Evolutionary conservation across 2,113 vertebrate species (phyloP).

Genomic region (Xenopus borealis): DNA sequence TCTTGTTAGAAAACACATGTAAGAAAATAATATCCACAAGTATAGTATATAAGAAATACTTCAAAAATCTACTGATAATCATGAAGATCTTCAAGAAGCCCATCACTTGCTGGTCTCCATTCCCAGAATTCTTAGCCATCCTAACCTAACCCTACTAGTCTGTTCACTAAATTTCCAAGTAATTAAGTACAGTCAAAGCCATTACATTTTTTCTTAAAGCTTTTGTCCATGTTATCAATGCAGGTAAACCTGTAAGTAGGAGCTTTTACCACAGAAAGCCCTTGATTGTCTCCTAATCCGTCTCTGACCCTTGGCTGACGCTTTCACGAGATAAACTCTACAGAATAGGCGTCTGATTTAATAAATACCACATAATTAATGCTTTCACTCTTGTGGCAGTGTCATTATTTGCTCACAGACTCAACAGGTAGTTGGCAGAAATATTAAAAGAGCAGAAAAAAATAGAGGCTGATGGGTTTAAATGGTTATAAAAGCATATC

Average conservation of each 20-base stretch:
- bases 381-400: conserved; percentile 73
- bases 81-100: too few species aligned
- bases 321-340: conserved; percentile 63
- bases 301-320: conserved; percentile 93
- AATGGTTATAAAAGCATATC: conserved; percentile 47
- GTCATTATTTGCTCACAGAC: conserved; percentile 73
- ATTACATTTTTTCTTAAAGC: conserved; percentile 67
- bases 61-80: too few species aligned
- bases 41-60: too few species aligned
- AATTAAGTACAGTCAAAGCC: conserved; percentile 84
- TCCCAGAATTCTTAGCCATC: neutral
- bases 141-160: conserved; percentile 50
- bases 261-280: conserved; percentile 64
- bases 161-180: conserved; percentile 73
- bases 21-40: too few species aligned
- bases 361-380: conserved; percentile 74
- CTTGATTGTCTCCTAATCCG: conserved; percentile 74
- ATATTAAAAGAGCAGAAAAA: conserved; percentile 13
- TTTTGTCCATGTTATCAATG: conserved; percentile 71
- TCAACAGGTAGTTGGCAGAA: conserved; percentile 68
- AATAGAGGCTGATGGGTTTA: conserved; percentile 54
- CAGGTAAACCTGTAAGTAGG: conserved; percentile 64
- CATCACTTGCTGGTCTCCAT: too few species aligned
- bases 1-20: too few species aligned
- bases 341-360: conserved; percentile 61